Base-by-base conservation (phyloP, 2,113 vertebrate species). In the Corythoichthys intestinalis region DNA sequence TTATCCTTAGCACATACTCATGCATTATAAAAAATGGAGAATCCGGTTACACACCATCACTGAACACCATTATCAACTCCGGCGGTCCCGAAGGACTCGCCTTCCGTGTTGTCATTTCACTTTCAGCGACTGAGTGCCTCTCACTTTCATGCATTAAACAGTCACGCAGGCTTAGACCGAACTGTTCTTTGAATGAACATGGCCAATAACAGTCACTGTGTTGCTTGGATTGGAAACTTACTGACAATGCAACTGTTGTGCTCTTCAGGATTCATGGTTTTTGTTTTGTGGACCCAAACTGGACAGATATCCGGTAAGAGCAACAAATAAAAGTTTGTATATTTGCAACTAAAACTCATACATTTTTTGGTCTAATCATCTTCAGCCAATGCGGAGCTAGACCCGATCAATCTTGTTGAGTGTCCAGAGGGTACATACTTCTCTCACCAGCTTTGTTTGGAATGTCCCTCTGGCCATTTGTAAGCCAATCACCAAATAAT, bases 381-480 rank as follows among this genome's bases (percentile, higher is more conserved):
- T 73, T 83, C 86, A 66, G 76, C 78, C 13, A 85, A 75, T 58
- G 75, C 65, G 66, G 81, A 83, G 14, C 13, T 73, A 5, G 46
- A 39, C 13, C 2, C 72, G n/a, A 62, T 44, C 38, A 66, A 69
- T 46, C 71, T 83, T 13, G 54, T 85, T 38, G 46, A 78, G 47
- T 96, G 94, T 83, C 86, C 75, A 2, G 71, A 79, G 68, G 93
- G 93, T 39, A 85, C 79, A 60, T 93, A 92, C 79, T 89, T 92
- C 66, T 66, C 75, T 1, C 75, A 88, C 64, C 86, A 90, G 6
- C 85, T 90, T 75, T 94, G 93, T 82, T 76, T 94, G 54, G 91
- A 95, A 64, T 96, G 94, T 56, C 93, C 92, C 0, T 56, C 75
- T 0, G 94, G 94, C 17, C 92, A 91, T 86, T 93, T 92, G 94